Percentiles rank a stretch among this genome's conserved stretches.
Evolutionary conservation across 1,140 invertebrate species (phyloP).

Genomic region (Drosophila nasuta): DNA sequence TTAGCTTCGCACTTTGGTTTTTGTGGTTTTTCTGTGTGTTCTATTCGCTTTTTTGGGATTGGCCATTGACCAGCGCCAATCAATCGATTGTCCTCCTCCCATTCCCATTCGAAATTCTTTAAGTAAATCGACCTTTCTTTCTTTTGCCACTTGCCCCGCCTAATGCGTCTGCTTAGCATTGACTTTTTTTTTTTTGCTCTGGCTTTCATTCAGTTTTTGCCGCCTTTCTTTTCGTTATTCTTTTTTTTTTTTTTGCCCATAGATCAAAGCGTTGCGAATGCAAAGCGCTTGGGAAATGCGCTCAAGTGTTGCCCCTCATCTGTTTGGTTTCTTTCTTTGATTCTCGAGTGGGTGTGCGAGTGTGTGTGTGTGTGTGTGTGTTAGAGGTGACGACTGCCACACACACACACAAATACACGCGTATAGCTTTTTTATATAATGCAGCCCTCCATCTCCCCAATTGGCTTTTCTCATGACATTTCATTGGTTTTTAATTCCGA

Average conservation of each 20-base stretch:
- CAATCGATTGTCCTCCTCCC: conserved; percentile 32
- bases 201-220: conserved; percentile 33
- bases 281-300: conserved; percentile 68
- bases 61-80: conserved; percentile 35
- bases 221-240: conserved; percentile 21
- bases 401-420: conserved; percentile 22
- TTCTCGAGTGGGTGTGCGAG: conserved; percentile 63
- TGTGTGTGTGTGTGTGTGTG: conserved; percentile 45
- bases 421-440: background rate
- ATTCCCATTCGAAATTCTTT: conserved; percentile 23
- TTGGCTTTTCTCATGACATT: conserved; percentile 61
- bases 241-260: conserved; percentile 26
- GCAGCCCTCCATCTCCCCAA: background rate
- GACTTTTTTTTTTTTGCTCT: conserved; percentile 32
- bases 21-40: conserved; percentile 20
- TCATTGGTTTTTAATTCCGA: conserved; percentile 65
- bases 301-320: conserved; percentile 51
- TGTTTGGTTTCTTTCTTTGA: conserved; percentile 56
- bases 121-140: conserved; percentile 35
- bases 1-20: conserved; percentile 46
- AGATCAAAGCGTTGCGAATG: conserved; percentile 65
- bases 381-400: conserved; percentile 44
- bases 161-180: conserved; percentile 5
- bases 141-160: too few species aligned
- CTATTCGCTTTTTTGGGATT: conserved; percentile 23